phyloP scores from a whole-genome alignment of 2,888 invertebrate genomes.

The Eristalis intricaria region DNA sequence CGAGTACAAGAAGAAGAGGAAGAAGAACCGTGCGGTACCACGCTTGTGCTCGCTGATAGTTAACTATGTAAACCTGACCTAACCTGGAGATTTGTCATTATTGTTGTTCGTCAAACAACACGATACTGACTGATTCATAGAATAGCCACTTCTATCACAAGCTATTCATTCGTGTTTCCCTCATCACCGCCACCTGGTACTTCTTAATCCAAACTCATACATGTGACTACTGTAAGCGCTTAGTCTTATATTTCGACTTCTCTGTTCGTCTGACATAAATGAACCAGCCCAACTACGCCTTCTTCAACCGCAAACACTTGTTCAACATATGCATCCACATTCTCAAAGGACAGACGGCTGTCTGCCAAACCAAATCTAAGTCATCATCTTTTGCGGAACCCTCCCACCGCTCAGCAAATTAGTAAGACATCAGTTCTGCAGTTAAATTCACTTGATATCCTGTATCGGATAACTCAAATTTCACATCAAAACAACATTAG shows the following conservation, averaged over 20 bases:
- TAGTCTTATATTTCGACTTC: neutral
- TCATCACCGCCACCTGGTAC: no score
- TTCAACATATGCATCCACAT: neutral
- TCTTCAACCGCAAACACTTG: neutral
- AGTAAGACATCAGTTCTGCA: neutral
- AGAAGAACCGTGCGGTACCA: no score
- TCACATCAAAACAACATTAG: constrained; percentile 4
- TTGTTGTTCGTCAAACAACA: no score
- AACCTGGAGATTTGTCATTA: no score
- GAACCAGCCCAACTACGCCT: neutral
- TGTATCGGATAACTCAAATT: neutral
- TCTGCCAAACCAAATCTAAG: neutral
- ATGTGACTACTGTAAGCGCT: no score
- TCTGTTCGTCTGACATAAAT: neutral
- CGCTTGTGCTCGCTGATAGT: no score
- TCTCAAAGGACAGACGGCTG: neutral
- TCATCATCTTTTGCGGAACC: neutral
- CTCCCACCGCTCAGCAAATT: neutral
- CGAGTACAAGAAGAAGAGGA: no score
- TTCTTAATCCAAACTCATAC: no score
- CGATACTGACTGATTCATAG: no score
- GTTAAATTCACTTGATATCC: neutral
- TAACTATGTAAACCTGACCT: no score
- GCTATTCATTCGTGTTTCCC: no score
- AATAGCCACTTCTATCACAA: no score